Conservation (phyloP, 2,888 invertebrate genomes). For the Thelaira solivaga region DNA sequence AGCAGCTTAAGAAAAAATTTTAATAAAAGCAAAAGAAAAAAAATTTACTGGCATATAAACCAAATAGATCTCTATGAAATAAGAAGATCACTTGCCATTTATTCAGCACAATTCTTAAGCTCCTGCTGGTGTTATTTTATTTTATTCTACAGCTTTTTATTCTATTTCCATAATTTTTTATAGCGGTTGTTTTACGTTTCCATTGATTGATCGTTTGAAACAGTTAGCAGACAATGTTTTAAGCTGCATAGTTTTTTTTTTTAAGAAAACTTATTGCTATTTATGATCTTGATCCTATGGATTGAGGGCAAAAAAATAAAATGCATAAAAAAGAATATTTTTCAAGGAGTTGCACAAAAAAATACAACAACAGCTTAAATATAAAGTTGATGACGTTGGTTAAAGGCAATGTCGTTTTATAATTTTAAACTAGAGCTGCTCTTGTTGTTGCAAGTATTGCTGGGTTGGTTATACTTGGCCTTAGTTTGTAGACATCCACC, state of each 20-base stretch:
- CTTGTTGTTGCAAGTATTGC: background rate
- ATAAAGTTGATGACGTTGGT: conserved; percentile 51
- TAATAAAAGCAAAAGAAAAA: conserved; percentile 9
- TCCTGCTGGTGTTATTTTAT: conserved; percentile 64
- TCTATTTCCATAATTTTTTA: background rate
- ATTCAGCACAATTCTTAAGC: conserved; percentile 35
- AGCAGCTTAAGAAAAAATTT: conserved; percentile 3
- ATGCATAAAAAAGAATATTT: conserved; percentile 78
- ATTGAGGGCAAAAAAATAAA: conserved; percentile 83
- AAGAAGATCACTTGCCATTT: conserved; percentile 54
- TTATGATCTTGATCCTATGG: conserved; percentile 76
- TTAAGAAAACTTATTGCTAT: conserved; percentile 71
- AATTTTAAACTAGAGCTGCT: conserved; percentile 47
- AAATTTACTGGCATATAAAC: too few species aligned
- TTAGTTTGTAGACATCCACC: background rate
- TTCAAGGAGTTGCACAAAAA: conserved; percentile 77
- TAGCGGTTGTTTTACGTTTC: conserved; percentile 57
- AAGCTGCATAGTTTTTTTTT: conserved; percentile 68
- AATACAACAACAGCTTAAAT: conserved; percentile 6
- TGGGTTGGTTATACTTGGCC: background rate
- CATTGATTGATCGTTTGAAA: conserved; percentile 75
- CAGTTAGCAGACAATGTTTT: conserved; percentile 70
- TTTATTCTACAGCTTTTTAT: conserved; percentile 35
- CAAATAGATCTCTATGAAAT: conserved; percentile 38
- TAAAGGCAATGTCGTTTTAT: conserved; percentile 60